Conservation (phyloP, 2,113 vertebrate species). For the Numida meleagris region DNA sequence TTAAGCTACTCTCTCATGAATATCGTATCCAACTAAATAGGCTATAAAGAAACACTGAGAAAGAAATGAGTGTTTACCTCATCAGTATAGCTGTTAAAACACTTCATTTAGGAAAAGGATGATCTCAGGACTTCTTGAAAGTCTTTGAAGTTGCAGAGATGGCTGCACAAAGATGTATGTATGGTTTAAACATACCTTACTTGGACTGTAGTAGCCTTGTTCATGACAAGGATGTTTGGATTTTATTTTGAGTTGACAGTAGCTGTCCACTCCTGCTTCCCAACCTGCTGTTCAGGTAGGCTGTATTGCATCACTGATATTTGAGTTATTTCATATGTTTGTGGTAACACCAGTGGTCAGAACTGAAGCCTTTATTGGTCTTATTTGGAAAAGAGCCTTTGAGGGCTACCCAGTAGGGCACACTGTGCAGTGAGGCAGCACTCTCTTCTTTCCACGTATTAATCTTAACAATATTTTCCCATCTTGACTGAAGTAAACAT, state of each 20-base stretch:
- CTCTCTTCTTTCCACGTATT: not conserved
- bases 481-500: not conserved
- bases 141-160: not conserved
- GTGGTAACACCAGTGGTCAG: not conserved
- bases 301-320: not conserved
- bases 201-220: not conserved
- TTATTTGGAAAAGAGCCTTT: not conserved
- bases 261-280: not conserved
- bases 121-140: not conserved
- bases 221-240: not conserved
- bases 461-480: not conserved
- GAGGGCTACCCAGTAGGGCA: not conserved
- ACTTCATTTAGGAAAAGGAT: not conserved
- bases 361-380: not conserved
- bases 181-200: not conserved
- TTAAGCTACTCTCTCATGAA: not conserved
- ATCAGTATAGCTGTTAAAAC: not conserved
- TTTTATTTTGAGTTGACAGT: not conserved
- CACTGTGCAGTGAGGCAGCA: not conserved
- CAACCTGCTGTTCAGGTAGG: not conserved
- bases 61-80: not conserved
- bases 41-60: not conserved
- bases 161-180: not conserved
- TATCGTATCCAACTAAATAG: not conserved
- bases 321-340: not conserved